phyloP scores from a whole-genome alignment of 35 echinoderm and acorn worm genomes.

The Eucidaris tribuloides region DNA sequence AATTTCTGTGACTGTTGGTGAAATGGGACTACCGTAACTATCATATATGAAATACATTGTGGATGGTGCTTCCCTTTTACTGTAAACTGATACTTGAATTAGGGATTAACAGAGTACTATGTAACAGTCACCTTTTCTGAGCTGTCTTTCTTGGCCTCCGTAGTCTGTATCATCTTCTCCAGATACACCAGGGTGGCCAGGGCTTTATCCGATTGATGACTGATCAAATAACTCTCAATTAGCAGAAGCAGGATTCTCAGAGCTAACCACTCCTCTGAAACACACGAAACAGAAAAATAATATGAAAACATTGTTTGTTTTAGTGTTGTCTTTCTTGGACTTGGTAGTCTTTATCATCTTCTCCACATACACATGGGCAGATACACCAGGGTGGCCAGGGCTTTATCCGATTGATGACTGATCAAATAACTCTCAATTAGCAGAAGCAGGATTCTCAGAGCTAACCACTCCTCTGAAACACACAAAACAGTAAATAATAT shows the following conservation, averaged over 20 bases:
- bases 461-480: conserved; percentile 80
- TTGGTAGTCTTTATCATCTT: conserved; percentile 35
- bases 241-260: conserved; percentile 67
- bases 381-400: conserved; percentile 60
- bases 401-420: conserved; percentile 84
- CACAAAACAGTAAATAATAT: too few relatives aligned
- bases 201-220: conserved; percentile 82
- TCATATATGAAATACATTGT: too few relatives aligned
- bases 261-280: conserved; percentile 77
- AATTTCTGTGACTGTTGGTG: too few relatives aligned
- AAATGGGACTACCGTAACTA: too few relatives aligned
- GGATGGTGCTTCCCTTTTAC: too few relatives aligned
- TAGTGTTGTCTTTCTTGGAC: conserved; percentile 3
- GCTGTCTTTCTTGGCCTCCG: conserved; percentile 5
- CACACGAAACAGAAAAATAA: too few relatives aligned
- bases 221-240: conserved; percentile 74
- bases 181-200: conserved; percentile 62
- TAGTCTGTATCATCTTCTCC: conserved; percentile 59
- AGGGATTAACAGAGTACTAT: too few relatives aligned
- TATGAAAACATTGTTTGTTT: too few relatives aligned
- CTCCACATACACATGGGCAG: too few relatives aligned
- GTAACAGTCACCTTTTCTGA: too few relatives aligned
- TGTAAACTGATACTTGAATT: too few relatives aligned
- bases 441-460: conserved; percentile 61
- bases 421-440: conserved; percentile 75